Percentiles rank a stretch among this genome's conserved stretches.
Conservation (phyloP, 1,140 invertebrate genomes). For the Lerema accius region DNA sequence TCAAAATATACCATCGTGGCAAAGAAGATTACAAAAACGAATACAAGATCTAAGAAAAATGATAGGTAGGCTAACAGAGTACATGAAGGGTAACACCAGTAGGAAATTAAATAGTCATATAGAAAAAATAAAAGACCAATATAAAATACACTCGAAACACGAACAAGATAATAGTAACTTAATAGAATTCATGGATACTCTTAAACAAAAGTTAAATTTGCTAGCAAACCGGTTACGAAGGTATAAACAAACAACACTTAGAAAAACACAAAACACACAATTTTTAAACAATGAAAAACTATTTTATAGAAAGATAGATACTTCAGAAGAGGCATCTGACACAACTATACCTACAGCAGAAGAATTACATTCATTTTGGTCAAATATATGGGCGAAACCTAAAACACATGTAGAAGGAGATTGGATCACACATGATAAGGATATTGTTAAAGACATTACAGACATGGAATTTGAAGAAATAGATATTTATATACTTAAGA, state of each 20-base stretch:
- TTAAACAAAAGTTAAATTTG: not conserved
- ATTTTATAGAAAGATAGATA: not conserved
- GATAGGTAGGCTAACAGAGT: not conserved
- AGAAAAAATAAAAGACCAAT: not conserved
- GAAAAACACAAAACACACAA: not conserved
- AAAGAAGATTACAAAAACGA: not conserved
- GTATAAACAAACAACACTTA: not conserved
- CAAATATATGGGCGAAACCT: not conserved
- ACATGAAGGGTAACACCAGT: not conserved
- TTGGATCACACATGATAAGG: not conserved
- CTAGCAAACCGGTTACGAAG: not conserved
- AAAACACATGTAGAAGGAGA: not conserved
- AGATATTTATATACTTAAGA: not conserved
- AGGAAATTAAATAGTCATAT: not conserved
- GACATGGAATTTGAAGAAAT: constrained; percentile 1
- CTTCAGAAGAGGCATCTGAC: not conserved
- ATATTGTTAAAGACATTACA: not conserved
- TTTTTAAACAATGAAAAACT: not conserved
- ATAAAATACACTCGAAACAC: not conserved
- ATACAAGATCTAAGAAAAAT: not conserved
- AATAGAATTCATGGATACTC: not conserved
- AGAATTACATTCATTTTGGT: not conserved
- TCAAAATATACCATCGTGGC: not conserved
- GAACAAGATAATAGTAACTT: not conserved
- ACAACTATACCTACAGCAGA: not conserved